Conservation (phyloP, 2,113 vertebrate species). For the Eurypyga helias region DNA sequence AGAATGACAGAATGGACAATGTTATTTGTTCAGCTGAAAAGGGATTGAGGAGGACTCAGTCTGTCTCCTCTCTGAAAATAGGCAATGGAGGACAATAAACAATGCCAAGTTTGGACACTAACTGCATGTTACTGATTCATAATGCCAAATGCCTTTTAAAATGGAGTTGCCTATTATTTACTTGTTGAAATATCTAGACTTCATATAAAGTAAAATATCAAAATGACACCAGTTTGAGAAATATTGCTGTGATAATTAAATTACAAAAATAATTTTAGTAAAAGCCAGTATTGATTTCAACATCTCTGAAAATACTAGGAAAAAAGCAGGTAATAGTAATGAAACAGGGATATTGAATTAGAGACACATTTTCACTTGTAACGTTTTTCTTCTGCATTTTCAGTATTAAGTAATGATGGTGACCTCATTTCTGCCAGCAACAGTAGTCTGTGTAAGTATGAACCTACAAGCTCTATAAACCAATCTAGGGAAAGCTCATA, state of each 20-base stretch:
- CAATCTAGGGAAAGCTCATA: not conserved
- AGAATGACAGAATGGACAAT: not conserved
- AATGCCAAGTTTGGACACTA: not conserved
- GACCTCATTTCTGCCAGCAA: not conserved
- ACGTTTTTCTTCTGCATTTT: not conserved
- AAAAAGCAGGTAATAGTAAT: not conserved
- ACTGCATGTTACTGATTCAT: not conserved
- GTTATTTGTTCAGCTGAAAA: not conserved
- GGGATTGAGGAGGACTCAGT: not conserved
- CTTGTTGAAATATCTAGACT: not conserved
- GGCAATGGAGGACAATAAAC: fast-evolving
- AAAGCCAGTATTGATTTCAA: not conserved
- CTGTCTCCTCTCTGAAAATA: not conserved
- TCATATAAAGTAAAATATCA: not conserved
- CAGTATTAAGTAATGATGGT: not conserved
- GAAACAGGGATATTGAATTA: not conserved
- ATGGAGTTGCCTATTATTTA: not conserved
- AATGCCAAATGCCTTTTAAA: not conserved
- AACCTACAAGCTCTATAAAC: not conserved
- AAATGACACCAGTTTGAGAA: not conserved
- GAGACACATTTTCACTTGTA: not conserved
- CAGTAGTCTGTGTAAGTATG: not conserved
- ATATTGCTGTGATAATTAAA: not conserved
- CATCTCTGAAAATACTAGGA: not conserved
- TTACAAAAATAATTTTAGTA: not conserved